Evolutionary conservation across 1,140 invertebrate species (phyloP).

Genomic region (Adelges cooleyi): DNA sequence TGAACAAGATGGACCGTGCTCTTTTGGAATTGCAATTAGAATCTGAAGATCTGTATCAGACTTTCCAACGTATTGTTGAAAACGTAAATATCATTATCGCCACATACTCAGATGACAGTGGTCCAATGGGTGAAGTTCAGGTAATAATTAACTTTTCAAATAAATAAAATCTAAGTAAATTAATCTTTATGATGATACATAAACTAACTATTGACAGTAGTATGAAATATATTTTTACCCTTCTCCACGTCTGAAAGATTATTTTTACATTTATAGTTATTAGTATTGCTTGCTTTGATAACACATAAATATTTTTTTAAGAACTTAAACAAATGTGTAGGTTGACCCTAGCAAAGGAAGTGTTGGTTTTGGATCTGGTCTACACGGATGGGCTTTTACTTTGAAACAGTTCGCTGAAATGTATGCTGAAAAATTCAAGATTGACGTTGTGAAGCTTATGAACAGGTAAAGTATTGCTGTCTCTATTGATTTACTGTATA

Average conservation of each 20-base stretch:
- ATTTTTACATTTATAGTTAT: too few species aligned
- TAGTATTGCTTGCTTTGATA: too few species aligned
- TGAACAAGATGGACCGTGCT: slow-evolving; percentile 99
- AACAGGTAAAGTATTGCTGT: slow-evolving; percentile 46
- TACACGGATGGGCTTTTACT: slow-evolving; percentile 99
- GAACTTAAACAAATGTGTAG: slow-evolving; percentile 36
- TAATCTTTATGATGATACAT: slow-evolving; percentile 6
- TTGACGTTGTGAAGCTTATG: slow-evolving; percentile 95
- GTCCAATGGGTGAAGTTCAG: slow-evolving; percentile 97
- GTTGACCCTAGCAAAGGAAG: slow-evolving; percentile 95
- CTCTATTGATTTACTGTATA: too few species aligned
- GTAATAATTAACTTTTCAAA: slow-evolving; percentile 42
- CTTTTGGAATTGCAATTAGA: slow-evolving; percentile 89
- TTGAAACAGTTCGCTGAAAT: slow-evolving; percentile 99
- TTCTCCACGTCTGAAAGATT: slow-evolving; percentile 25
- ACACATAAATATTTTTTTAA: neutral
- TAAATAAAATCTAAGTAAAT: neutral
- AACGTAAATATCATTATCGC: slow-evolving; percentile 99
- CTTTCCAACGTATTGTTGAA: slow-evolving; percentile 99
- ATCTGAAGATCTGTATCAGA: slow-evolving; percentile 95
- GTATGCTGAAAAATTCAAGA: slow-evolving; percentile 97
- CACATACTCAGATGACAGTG: slow-evolving; percentile 93
- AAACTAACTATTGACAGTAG: neutral
- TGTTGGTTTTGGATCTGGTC: slow-evolving; percentile 97
- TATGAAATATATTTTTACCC: slow-evolving; percentile 3